Conservation (phyloP, 2,888 invertebrate species). For the Hymenopus coronatus region DNA sequence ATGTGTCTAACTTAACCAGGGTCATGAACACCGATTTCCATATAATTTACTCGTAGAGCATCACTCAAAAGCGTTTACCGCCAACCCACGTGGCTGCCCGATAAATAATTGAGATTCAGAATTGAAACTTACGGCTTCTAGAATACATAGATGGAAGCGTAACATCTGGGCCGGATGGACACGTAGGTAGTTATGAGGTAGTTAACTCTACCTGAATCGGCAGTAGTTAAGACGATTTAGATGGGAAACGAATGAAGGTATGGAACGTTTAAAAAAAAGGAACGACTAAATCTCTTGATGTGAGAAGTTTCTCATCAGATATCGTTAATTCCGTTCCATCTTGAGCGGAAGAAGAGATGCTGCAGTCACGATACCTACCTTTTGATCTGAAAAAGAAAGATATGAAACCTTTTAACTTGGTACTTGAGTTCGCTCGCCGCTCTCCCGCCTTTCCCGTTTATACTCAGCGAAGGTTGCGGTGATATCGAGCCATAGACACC, state of each 20-base stretch:
- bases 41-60: no score
- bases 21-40: no score
- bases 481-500: background rate
- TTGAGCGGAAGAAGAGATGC: background rate
- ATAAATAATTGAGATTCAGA: no score
- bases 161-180: no score
- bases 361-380: background rate
- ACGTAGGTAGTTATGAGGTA: no score
- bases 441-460: background rate
- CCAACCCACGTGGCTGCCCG: no score
- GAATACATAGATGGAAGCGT: no score
- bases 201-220: no score
- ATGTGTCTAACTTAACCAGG: no score
- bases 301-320: background rate
- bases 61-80: no score
- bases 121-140: no score
- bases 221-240: no score
- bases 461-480: background rate
- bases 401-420: background rate
- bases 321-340: background rate
- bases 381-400: background rate
- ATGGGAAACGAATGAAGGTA: background rate
- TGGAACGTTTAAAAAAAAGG: background rate
- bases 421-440: background rate
- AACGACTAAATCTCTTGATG: background rate